phyloP scores from a whole-genome alignment of 2,888 invertebrate species.

The Diadegma fenestrale region DNA sequence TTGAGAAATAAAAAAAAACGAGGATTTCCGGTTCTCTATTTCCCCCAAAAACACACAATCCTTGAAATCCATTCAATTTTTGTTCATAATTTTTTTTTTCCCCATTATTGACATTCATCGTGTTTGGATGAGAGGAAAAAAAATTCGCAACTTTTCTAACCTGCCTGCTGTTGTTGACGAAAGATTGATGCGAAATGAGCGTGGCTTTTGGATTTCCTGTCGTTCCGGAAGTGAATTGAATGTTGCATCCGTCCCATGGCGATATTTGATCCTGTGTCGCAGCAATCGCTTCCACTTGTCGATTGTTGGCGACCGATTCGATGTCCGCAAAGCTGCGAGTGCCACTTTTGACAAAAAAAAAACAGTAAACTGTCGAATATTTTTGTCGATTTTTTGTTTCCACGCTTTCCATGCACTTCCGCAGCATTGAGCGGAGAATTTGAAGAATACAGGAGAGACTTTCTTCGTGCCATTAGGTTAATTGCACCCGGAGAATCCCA shows the following conservation, averaged over 20 bases:
- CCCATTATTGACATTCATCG: not conserved
- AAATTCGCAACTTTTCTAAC: conserved; percentile 84
- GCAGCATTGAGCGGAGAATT: not conserved
- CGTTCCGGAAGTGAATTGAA: conserved; percentile 95
- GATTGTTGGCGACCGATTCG: conserved; percentile 79
- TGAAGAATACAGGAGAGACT: conserved; percentile 59
- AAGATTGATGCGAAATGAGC: conserved; percentile 89
- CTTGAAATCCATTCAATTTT: too few relatives aligned
- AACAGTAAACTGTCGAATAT: conserved; percentile 9
- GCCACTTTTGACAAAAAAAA: conserved; percentile 80
- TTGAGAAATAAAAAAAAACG: too few relatives aligned
- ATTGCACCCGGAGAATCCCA: conserved; percentile 71
- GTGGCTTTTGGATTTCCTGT: conserved; percentile 94
- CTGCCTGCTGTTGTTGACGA: conserved; percentile 91
- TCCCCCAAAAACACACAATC: too few relatives aligned
- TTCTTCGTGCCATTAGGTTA: conserved; percentile 76
- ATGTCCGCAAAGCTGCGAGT: conserved; percentile 85
- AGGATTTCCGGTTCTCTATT: too few relatives aligned
- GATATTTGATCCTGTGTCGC: conserved; percentile 87
- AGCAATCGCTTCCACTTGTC: conserved; percentile 81
- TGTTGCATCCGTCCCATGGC: conserved; percentile 90
- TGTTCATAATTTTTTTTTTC: not conserved
- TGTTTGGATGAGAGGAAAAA: not conserved
- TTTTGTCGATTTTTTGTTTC: conserved; percentile 59
- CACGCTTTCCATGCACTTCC: not conserved